phyloP scores from a whole-genome alignment of 2,113 vertebrate genomes.

The Urocolius indicus region DNA sequence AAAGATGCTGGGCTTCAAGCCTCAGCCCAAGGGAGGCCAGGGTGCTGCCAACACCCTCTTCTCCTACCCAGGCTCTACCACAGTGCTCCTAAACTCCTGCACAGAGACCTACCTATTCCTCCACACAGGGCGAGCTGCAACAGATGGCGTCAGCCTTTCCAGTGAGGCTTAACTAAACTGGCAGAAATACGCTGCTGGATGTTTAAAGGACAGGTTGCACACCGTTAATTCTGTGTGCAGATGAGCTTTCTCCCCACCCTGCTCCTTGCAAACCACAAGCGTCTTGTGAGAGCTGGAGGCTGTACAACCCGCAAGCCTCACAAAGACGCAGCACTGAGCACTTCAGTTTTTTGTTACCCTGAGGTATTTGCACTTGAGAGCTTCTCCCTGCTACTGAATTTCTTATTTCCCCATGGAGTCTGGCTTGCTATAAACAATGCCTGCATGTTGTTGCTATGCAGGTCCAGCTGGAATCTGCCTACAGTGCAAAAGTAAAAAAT shows the following conservation, averaged over 20 bases:
- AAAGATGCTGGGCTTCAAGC: not conserved
- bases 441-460: conserved; percentile 64
- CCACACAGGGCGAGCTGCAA: not conserved
- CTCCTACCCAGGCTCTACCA: not conserved
- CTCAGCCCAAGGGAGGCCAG: not conserved
- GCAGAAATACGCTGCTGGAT: conserved; percentile 10
- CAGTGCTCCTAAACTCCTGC: not conserved
- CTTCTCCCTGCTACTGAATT: conserved; percentile 58
- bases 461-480: conserved; percentile 70
- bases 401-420: conserved; percentile 67
- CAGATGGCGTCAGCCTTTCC: conserved; percentile 29
- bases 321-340: not conserved
- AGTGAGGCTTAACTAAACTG: not conserved
- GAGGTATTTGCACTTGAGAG: conserved; percentile 62
- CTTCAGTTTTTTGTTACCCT: conserved; percentile 52
- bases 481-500: conserved; percentile 53
- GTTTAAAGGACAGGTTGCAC: conserved; percentile 36
- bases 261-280: conserved; percentile 2
- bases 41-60: not conserved
- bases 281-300: not conserved
- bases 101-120: not conserved
- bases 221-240: not conserved
- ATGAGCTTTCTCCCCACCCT: not conserved
- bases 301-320: not conserved
- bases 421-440: conserved; percentile 71